Conservation (phyloP, 1,140 invertebrate species). For the Drosophila cardini region DNA sequence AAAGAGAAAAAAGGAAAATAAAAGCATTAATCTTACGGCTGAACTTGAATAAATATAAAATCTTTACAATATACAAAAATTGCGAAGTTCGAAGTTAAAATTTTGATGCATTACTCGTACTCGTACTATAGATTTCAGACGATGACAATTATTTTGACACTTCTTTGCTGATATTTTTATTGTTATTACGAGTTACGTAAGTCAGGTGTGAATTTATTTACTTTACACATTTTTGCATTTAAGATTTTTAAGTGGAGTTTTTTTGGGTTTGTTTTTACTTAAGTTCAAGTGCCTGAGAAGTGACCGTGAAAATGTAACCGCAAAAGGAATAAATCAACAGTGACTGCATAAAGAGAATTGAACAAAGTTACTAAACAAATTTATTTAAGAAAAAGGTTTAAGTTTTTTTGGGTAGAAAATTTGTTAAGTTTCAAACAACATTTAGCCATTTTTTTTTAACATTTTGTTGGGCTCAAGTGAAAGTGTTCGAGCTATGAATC, state of each 20-base stretch:
- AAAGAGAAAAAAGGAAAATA: not conserved
- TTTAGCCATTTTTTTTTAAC: too few relatives aligned
- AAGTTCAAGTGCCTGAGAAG: constrained; percentile 62
- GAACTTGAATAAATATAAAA: constrained; percentile 63
- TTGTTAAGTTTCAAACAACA: too few relatives aligned
- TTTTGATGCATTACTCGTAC: constrained; percentile 66
- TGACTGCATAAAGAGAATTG: not conserved
- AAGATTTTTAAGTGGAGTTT: constrained; percentile 51
- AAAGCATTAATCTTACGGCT: constrained; percentile 42
- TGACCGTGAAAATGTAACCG: constrained; percentile 68
- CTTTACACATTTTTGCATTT: constrained; percentile 71
- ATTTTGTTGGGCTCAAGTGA: constrained; percentile 1
- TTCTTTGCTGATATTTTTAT: constrained; percentile 49
- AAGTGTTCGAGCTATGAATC: constrained; percentile 19
- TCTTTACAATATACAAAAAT: constrained; percentile 6
- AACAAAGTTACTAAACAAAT: not conserved
- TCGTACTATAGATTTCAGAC: constrained; percentile 55
- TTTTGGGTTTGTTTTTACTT: constrained; percentile 24
- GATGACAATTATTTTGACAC: constrained; percentile 74
- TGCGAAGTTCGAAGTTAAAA: constrained; percentile 29
- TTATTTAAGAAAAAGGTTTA: not conserved
- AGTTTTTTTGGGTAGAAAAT: too few relatives aligned
- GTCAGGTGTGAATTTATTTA: constrained; percentile 76
- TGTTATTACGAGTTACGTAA: constrained; percentile 62
- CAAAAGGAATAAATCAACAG: constrained; percentile 49